phyloP scores from a whole-genome alignment of 2,888 invertebrate genomes.

The Lysandra coridon region DNA sequence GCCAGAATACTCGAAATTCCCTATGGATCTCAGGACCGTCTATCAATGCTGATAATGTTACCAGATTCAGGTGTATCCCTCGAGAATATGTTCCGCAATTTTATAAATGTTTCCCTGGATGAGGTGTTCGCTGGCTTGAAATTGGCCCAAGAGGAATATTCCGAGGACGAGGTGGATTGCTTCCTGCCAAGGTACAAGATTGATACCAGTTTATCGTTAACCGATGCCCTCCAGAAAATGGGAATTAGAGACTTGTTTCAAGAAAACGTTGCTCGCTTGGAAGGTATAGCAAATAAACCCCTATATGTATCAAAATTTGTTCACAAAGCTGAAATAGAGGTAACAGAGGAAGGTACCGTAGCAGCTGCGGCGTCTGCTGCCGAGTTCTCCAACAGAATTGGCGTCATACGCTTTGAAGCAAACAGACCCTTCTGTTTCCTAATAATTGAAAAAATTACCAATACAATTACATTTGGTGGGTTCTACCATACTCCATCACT shows the following conservation, averaged over 20 bases:
- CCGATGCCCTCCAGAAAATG: slow-evolving; percentile 65
- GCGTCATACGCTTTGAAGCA: slow-evolving; percentile 80
- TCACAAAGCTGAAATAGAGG: slow-evolving; percentile 87
- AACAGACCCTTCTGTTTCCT: slow-evolving; percentile 85
- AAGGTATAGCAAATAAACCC: slow-evolving; percentile 72
- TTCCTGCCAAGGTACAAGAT: slow-evolving; percentile 83
- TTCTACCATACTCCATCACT: slow-evolving; percentile 62
- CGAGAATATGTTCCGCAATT: slow-evolving; percentile 74
- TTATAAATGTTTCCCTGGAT: slow-evolving; percentile 69
- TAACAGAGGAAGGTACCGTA: slow-evolving; percentile 86
- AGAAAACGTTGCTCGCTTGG: slow-evolving; percentile 51
- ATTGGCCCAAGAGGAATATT: slow-evolving; percentile 69
- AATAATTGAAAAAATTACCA: slow-evolving; percentile 82
- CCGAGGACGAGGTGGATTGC: slow-evolving; percentile 84
- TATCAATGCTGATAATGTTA: slow-evolving; percentile 84
- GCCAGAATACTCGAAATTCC: slow-evolving; percentile 84
- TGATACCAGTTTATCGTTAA: slow-evolving; percentile 79
- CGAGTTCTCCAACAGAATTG: slow-evolving; percentile 74
- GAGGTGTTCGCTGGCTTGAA: slow-evolving; percentile 75
- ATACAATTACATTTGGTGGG: slow-evolving; percentile 71
- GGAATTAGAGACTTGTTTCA: slow-evolving; percentile 82
- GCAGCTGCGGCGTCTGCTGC: slow-evolving; percentile 82
- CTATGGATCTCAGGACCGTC: slow-evolving; percentile 79
- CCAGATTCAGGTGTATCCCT: slow-evolving; percentile 80
- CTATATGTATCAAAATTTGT: slow-evolving; percentile 81